These are phyloP conservation scores for Gallinago stenura DNA, from an alignment of 2,797 vertebrate genomes.

Conservation along the genomic window DNA sequence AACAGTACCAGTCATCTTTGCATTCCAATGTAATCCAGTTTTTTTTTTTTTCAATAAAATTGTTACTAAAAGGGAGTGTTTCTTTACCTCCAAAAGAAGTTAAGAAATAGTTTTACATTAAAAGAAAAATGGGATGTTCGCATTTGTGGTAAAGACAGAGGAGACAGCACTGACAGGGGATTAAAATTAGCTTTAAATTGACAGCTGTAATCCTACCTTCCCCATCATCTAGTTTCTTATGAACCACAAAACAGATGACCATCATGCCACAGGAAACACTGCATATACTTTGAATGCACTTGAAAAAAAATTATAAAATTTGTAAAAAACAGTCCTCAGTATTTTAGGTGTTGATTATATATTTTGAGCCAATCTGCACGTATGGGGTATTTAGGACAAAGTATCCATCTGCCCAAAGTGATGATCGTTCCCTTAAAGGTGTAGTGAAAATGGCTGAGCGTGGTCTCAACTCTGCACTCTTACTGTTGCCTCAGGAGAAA, in stretches of 20 bases:
- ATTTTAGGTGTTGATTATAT: not conserved
- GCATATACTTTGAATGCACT: not conserved
- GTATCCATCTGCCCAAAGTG: not conserved
- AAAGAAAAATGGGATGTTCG: not conserved
- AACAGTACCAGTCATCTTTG: not conserved
- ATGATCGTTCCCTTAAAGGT: not conserved
- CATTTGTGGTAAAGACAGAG: not conserved
- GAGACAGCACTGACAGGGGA: not conserved
- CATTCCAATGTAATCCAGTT: not conserved
- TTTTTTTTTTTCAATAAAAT: not conserved
- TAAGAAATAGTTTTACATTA: not conserved
- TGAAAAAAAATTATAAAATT: not conserved
- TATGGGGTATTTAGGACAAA: not conserved
- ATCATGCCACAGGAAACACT: not conserved
- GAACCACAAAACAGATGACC: not conserved
- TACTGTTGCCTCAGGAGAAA: not conserved
- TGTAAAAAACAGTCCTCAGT: not conserved
- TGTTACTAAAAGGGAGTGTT: not conserved
- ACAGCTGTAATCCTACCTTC: not conserved
- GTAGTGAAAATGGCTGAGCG: not conserved
- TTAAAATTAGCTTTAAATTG: not conserved
- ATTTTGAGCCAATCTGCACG: not conserved
- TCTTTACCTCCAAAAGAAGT: not conserved
- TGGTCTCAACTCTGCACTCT: not conserved
- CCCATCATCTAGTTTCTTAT: not conserved